These are phyloP conservation scores for Drosophila kuntzei DNA, from an alignment of 2,888 invertebrate genomes.

Conservation along the genomic window DNA sequence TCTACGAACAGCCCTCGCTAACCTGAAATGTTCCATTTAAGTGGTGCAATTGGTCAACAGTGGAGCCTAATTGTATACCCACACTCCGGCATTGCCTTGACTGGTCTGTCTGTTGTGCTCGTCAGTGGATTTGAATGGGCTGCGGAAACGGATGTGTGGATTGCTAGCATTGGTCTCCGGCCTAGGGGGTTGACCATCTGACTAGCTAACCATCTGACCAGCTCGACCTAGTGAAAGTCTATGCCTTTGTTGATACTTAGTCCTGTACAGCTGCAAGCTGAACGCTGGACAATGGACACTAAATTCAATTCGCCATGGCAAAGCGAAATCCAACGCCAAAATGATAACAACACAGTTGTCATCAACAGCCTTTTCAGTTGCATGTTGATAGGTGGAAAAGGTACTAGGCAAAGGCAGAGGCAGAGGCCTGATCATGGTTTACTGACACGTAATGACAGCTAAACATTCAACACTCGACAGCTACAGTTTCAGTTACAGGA, in stretches of 20 bases:
- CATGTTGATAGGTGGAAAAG: conserved; percentile 15
- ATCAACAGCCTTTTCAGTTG: conserved; percentile 41
- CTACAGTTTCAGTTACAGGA: conserved; percentile 38
- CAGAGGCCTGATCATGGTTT: conserved; percentile 68
- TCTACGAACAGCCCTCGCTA: conserved; percentile 21
- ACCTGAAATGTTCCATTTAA: conserved; percentile 45
- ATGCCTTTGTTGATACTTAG: conserved; percentile 54
- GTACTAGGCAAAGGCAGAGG: not conserved
- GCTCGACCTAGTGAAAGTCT: conserved; percentile 30
- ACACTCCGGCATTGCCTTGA: not conserved
- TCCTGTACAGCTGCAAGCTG: conserved; percentile 39
- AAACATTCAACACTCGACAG: conserved; percentile 70
- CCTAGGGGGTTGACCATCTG: conserved; percentile 5
- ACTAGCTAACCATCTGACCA: not conserved
- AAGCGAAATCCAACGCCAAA: conserved; percentile 24
- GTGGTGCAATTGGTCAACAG: conserved; percentile 60
- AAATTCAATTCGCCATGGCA: conserved; percentile 23
- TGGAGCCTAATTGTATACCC: conserved; percentile 44
- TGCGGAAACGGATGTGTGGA: conserved; percentile 73
- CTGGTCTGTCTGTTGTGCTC: conserved; percentile 22
- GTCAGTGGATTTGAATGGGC: conserved; percentile 49
- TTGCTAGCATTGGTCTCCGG: conserved; percentile 43
- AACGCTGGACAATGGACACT: conserved; percentile 15
- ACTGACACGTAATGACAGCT: conserved; percentile 81
- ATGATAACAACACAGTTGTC: conserved; percentile 55